These are phyloP conservation scores for Eupleurogrammus muticus DNA, from an alignment of 2,797 vertebrate genomes.

Conservation along the genomic window DNA sequence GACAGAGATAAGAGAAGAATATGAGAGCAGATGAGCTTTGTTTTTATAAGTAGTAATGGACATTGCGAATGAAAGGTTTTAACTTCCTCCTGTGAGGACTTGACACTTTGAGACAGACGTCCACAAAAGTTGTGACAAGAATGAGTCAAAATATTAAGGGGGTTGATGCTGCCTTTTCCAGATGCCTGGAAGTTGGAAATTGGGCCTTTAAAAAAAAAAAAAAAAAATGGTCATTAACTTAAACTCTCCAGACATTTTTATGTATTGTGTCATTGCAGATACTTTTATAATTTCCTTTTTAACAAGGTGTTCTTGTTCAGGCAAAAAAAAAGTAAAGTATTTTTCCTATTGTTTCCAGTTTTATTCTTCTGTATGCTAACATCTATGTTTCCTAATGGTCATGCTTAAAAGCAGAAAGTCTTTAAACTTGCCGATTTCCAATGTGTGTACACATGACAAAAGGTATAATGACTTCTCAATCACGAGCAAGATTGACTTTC, in stretches of 20 bases:
- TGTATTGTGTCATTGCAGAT: no score
- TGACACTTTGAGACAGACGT: constrained; percentile 1
- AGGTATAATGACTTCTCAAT: no score
- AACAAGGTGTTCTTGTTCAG: no score
- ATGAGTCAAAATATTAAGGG: neutral
- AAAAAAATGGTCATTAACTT: neutral
- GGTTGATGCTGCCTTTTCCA: constrained; percentile 22
- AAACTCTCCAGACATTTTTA: neutral
- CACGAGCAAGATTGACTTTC: no score
- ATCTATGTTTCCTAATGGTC: no score
- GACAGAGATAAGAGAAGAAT: neutral
- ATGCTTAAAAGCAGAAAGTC: no score
- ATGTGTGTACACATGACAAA: no score
- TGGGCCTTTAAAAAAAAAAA: constrained; percentile 6
- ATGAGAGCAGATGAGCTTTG: constrained; percentile 2
- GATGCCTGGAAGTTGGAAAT: constrained; percentile 18
- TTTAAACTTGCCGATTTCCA: no score
- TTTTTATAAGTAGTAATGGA: constrained; percentile 11
- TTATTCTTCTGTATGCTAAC: no score
- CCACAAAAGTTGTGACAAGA: neutral
- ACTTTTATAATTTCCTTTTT: no score
- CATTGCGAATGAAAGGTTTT: constrained; percentile 14
- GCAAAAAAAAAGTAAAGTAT: no score
- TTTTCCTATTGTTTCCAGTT: no score
- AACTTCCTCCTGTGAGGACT: constrained; percentile 20